phyloP scores from a whole-genome alignment of 2,113 vertebrate genomes.

The Grammomys dolichurus region DNA sequence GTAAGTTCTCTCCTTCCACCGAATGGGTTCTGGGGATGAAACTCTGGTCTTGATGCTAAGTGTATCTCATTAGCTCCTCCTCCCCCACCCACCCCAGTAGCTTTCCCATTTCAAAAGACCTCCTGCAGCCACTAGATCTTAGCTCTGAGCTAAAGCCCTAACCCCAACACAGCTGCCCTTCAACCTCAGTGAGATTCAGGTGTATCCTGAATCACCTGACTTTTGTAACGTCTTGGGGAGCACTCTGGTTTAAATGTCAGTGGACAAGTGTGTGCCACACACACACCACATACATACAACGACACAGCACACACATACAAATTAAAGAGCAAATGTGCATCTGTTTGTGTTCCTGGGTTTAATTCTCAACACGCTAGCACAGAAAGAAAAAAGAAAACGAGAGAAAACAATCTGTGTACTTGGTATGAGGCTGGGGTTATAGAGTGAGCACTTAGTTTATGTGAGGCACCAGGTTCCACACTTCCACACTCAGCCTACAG shows the following conservation, averaged over 20 bases:
- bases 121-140: neutral
- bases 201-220: neutral
- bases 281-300: neutral
- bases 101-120: neutral
- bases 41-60: neutral
- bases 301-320: neutral
- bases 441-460: rapidly evolving
- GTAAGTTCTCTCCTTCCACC: neutral
- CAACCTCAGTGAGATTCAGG: neutral
- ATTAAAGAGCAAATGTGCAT: neutral
- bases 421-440: neutral
- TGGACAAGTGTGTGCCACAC: neutral
- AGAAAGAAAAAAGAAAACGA: neutral
- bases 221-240: too few species aligned
- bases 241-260: neutral
- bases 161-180: neutral
- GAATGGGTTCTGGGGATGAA: neutral
- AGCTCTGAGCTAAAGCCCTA: neutral
- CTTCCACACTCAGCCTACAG: neutral
- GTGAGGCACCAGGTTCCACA: neutral
- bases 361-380: neutral
- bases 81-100: too few species aligned
- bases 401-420: neutral
- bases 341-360: neutral
- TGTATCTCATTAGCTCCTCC: neutral